These are phyloP conservation scores for Drosophila obscura DNA, from an alignment of 1,140 invertebrate species.

Conservation along the genomic window DNA sequence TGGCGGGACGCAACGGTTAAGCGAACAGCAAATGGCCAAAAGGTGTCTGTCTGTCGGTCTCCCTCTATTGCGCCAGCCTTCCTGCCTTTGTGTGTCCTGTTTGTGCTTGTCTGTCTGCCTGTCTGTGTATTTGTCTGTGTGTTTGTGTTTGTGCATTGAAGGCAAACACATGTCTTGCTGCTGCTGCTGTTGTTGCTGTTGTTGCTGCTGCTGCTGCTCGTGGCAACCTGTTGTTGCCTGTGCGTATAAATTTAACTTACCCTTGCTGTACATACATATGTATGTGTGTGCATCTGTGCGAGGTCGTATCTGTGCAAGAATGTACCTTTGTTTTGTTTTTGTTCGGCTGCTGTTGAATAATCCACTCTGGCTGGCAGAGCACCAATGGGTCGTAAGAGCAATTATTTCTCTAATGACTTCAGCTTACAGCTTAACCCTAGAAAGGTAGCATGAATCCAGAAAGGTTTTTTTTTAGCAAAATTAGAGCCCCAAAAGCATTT, in stretches of 20 bases:
- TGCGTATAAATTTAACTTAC: constrained; percentile 42
- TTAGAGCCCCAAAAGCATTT: no score
- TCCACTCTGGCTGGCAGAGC: constrained; percentile 26
- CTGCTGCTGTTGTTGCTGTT: neutral
- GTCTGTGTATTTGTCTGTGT: constrained; percentile 6
- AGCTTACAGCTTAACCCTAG: no score
- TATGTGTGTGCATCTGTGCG: constrained; percentile 8
- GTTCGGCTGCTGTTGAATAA: constrained; percentile 13
- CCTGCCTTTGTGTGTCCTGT: constrained; percentile 5
- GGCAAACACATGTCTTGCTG: constrained; percentile 49
- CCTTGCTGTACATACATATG: neutral
- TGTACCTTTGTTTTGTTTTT: neutral
- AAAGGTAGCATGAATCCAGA: no score
- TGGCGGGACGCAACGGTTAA: constrained; percentile 45
- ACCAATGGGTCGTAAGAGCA: constrained; percentile 27
- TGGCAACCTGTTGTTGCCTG: constrained; percentile 66
- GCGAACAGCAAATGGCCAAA: constrained; percentile 45
- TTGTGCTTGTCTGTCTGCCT: constrained; percentile 12
- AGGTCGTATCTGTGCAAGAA: neutral
- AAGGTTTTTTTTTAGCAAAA: no score
- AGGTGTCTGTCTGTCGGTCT: constrained; percentile 30
- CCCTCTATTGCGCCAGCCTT: no score
- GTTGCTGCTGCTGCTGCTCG: constrained; percentile 5
- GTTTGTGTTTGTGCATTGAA: constrained; percentile 10
- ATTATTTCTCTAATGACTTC: constrained; percentile 3